Conservation (phyloP, 2,797 vertebrate genomes). For the Hozukius guyotensis region DNA sequence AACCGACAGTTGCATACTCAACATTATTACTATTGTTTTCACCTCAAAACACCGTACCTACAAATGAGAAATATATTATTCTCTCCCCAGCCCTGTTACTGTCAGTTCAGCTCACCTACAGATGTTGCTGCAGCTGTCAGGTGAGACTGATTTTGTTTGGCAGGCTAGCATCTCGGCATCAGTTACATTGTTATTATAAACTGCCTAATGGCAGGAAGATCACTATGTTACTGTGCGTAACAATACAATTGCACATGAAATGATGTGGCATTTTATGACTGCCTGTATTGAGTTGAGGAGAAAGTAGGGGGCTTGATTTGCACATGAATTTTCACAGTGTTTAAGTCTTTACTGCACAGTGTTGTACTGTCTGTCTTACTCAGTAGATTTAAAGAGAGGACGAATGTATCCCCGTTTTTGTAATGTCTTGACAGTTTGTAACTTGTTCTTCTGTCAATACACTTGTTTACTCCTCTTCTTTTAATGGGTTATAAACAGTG, state of each 20-base stretch:
- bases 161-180: neutral
- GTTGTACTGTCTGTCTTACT: neutral
- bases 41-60: neutral
- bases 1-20: neutral
- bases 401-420: neutral
- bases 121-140: neutral
- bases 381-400: neutral
- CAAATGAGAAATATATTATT: neutral
- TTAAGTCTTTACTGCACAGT: neutral
- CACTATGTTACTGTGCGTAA: neutral
- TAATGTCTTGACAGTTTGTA: neutral
- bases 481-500: conserved; percentile 26
- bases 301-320: neutral
- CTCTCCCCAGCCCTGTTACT: neutral
- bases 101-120: neutral
- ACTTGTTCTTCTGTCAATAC: neutral
- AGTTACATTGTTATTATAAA: neutral
- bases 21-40: neutral
- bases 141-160: neutral
- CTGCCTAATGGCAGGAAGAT: neutral
- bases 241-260: neutral
- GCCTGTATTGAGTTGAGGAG: neutral
- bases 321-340: neutral
- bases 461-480: conserved; percentile 30
- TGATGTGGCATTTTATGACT: neutral